Conservation (phyloP, 2,888 invertebrate species). For the Lasioglossum morio region DNA sequence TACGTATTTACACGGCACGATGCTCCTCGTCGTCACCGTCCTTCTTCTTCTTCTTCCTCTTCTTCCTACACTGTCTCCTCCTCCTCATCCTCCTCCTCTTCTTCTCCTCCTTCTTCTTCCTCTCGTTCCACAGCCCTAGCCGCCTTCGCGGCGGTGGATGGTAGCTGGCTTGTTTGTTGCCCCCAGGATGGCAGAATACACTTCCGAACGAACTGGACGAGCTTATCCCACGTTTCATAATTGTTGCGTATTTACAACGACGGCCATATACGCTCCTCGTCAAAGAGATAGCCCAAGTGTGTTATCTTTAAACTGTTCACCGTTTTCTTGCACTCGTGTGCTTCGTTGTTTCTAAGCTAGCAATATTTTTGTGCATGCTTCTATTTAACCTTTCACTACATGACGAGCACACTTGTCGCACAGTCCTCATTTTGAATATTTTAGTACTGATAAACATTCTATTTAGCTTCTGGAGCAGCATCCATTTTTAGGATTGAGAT, state of each 20-base stretch:
- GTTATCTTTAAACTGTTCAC: too few species aligned
- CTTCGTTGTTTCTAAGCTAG: too few species aligned
- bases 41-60: constrained; percentile 4
- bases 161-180: constrained; percentile 24
- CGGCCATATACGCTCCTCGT: neutral
- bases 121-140: constrained; percentile 25
- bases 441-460: too few species aligned
- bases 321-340: too few species aligned
- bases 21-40: constrained; percentile 33
- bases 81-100: neutral
- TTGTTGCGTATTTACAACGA: constrained; percentile 62
- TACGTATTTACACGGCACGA: constrained; percentile 69
- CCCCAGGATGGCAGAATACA: constrained; percentile 43
- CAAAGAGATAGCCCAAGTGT: neutral
- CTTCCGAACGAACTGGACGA: constrained; percentile 59
- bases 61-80: neutral
- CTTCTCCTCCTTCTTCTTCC: neutral
- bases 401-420: too few species aligned
- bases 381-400: too few species aligned
- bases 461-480: neutral
- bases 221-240: constrained; percentile 76
- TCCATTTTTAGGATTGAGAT: neutral
- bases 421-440: too few species aligned
- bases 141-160: constrained; percentile 20
- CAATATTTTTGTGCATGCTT: too few species aligned